Evolutionary conservation across 2,888 invertebrate genomes (phyloP), one percentile per base, ranked within the genome.

Genomic region (Hirtodrosophila confusa): DNA sequence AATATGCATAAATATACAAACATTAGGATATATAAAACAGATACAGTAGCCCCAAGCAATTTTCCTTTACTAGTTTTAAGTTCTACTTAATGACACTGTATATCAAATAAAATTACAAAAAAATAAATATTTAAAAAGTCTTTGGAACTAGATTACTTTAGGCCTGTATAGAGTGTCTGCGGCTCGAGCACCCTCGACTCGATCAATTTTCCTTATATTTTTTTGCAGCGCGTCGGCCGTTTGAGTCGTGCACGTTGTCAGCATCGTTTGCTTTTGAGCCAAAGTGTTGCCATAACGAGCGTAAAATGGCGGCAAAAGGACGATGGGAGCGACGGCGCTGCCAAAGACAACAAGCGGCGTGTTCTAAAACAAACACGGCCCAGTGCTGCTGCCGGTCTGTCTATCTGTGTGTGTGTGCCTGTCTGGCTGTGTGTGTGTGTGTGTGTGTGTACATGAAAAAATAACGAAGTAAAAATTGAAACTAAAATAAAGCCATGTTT

Each of bases 401-500:
- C 17, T 29, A 17, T 36, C n/a, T 51, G 43, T 43, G 36, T 50
- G 24, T 17, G 17, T 17, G 17, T 17, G 17, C 17, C 17, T 17
- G 17, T 17, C 17, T 17, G 17, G 17, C 17, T 33, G 31, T 56
- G 48, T 60, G 50, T 58, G n/a, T 55, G 9, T 53, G 33, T 37
- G 35, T 33, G 24, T 50, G 33, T 47, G 44, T 53, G 33, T 54
- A 39, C 44, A 60, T 64, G 60, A 69, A 74, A 87, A 88, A 85
- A 88, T 85, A 85, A 88, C 85, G 85, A 85, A 85, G 88, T 84
- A 74, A 88, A 86, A 85, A 85, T 85, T 88, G 75, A 88, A 85
- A 85, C 88, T 88, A 85, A 85, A 85, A 84, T 80, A 86, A 88
- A 86, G 86, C 86, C 80, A 88, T 85, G 84, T 86, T 88, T 85